phyloP scores from a whole-genome alignment of 2,888 invertebrate species.

The Eutolmus rufibarbis region DNA sequence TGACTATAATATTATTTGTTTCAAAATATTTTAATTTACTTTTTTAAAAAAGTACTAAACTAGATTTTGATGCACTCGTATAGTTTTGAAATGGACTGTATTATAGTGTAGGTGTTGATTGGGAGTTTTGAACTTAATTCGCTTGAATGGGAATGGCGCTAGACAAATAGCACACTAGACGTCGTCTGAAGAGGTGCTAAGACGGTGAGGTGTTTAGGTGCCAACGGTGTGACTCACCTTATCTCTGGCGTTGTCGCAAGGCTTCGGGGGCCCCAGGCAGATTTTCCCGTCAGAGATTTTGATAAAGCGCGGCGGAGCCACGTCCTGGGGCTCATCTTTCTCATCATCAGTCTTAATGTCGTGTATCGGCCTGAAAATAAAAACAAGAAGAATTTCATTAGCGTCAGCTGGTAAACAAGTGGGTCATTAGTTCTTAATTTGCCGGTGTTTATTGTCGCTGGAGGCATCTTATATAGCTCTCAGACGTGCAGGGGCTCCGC shows the following conservation, averaged over 20 bases:
- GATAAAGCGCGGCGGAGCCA: conserved; percentile 50
- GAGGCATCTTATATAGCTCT: neutral
- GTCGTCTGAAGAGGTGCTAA: neutral
- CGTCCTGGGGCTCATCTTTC: conserved; percentile 50
- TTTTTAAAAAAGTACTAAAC: too few relatives aligned
- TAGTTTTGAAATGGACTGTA: neutral
- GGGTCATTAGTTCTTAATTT: conserved; percentile 28
- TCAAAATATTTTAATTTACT: too few relatives aligned
- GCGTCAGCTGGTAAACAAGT: conserved; percentile 1
- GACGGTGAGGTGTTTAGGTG: neutral
- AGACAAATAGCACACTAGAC: neutral
- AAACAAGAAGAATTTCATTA: neutral
- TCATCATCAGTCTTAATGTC: conserved; percentile 45
- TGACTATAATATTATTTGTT: too few relatives aligned
- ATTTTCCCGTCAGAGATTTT: conserved; percentile 50
- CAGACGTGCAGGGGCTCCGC: neutral
- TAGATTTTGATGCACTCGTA: too few relatives aligned
- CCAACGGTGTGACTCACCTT: conserved; percentile 8
- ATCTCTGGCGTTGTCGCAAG: conserved; percentile 10
- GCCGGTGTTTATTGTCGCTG: neutral
- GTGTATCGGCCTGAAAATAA: conserved; percentile 29
- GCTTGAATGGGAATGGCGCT: neutral
- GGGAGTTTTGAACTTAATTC: neutral
- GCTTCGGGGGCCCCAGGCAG: conserved; percentile 48
- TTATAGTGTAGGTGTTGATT: neutral